Evolutionary conservation across 2,797 vertebrate genomes (phyloP).

Genomic region (Trachops cirrhosus): DNA sequence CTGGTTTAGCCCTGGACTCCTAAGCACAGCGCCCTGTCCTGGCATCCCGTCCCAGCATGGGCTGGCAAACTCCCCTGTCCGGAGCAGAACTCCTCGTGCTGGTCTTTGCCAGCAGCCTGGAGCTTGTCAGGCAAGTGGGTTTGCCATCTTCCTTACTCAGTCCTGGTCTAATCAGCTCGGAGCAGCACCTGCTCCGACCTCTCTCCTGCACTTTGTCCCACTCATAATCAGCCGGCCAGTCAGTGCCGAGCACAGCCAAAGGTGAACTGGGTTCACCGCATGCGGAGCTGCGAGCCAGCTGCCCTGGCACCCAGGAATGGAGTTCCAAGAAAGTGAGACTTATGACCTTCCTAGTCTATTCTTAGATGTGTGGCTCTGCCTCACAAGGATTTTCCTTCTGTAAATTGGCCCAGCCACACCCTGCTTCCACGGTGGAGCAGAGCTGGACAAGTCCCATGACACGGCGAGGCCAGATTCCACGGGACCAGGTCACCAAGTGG

Average conservation of each 20-base stretch:
- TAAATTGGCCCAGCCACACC: background rate
- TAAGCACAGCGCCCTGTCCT: background rate
- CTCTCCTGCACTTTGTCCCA: background rate
- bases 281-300: background rate
- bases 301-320: background rate
- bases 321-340: background rate
- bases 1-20: background rate
- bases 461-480: background rate
- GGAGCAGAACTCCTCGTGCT: fast-evolving
- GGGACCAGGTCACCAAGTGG: background rate
- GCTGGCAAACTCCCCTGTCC: background rate
- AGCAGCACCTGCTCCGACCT: background rate
- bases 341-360: background rate
- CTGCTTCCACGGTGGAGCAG: background rate
- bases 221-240: background rate
- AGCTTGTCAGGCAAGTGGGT: background rate
- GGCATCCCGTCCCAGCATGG: background rate
- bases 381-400: background rate
- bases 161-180: background rate
- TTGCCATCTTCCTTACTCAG: background rate
- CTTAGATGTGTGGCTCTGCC: background rate
- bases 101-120: background rate
- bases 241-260: background rate
- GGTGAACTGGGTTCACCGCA: background rate
- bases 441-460: background rate